phyloP scores from a whole-genome alignment of 1,140 invertebrate species.

The Agrypnia vestita region DNA sequence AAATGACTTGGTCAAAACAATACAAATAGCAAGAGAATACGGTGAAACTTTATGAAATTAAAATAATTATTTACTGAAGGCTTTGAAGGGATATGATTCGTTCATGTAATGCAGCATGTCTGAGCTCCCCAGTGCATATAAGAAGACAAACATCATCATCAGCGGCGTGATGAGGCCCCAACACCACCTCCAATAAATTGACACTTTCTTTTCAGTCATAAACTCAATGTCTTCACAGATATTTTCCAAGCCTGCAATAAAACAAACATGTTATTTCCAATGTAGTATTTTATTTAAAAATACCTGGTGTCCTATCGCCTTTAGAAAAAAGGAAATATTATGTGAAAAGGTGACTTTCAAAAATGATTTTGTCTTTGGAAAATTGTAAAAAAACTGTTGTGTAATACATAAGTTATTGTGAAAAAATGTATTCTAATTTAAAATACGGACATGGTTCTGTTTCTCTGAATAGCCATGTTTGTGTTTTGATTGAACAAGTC shows the following conservation, averaged over 20 bases:
- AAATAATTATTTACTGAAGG: constrained; percentile 47
- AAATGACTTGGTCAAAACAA: too few relatives aligned
- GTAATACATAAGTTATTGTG: too few relatives aligned
- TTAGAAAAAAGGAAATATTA: too few relatives aligned
- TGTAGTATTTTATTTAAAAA: background rate
- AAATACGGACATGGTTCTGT: too few relatives aligned
- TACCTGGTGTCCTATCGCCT: too few relatives aligned
- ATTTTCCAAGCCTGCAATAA: constrained; percentile 76
- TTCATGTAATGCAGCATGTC: constrained; percentile 73
- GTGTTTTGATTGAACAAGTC: too few relatives aligned
- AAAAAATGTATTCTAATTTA: too few relatives aligned
- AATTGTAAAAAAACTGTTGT: too few relatives aligned
- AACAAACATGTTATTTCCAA: background rate
- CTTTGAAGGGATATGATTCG: constrained; percentile 60
- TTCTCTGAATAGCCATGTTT: too few relatives aligned
- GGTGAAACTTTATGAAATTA: background rate
- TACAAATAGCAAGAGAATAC: too few relatives aligned
- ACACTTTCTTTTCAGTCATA: constrained; percentile 83
- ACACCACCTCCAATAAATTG: constrained; percentile 85
- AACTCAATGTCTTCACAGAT: constrained; percentile 84
- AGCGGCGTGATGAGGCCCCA: constrained; percentile 85
- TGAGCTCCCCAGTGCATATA: constrained; percentile 75
- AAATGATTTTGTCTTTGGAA: too few relatives aligned
- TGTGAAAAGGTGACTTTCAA: too few relatives aligned
- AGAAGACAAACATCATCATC: constrained; percentile 80